Conservation (phyloP, 2,113 vertebrate genomes). For the Pitta sordida region DNA sequence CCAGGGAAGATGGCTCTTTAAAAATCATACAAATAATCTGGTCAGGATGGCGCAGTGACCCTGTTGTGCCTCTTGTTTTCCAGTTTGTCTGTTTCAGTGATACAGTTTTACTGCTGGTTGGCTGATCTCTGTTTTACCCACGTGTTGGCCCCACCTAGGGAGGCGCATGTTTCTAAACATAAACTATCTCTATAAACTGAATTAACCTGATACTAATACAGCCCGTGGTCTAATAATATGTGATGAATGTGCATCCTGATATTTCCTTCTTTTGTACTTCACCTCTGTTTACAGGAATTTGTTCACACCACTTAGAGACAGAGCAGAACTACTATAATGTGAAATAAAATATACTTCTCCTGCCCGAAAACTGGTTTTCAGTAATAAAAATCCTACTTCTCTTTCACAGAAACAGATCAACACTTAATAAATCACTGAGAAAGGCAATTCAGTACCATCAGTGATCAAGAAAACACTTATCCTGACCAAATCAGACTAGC, state of each 20-base stretch:
- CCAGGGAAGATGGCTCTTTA: not conserved
- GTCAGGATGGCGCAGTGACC: not conserved
- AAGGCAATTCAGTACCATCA: not conserved
- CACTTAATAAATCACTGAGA: not conserved
- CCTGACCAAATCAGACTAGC: not conserved
- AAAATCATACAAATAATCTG: not conserved
- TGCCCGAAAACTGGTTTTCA: not conserved
- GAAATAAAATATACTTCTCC: not conserved
- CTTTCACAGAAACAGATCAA: not conserved
- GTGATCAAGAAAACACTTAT: not conserved
- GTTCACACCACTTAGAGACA: not conserved
- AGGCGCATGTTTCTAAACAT: not conserved
- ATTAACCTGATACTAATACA: not conserved
- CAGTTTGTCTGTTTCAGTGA: not conserved
- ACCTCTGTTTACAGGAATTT: not conserved
- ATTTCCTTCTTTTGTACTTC: not conserved
- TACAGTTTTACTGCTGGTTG: not conserved
- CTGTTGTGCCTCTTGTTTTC: not conserved
- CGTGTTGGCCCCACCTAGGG: not conserved
- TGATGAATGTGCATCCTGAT: not conserved
- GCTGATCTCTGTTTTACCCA: not conserved
- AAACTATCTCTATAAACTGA: not conserved
- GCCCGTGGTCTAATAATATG: not conserved
- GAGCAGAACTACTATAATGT: not conserved
- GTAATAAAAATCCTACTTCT: not conserved